phyloP scores from a whole-genome alignment of 2,888 invertebrate genomes.

The Dusona sp. region DNA sequence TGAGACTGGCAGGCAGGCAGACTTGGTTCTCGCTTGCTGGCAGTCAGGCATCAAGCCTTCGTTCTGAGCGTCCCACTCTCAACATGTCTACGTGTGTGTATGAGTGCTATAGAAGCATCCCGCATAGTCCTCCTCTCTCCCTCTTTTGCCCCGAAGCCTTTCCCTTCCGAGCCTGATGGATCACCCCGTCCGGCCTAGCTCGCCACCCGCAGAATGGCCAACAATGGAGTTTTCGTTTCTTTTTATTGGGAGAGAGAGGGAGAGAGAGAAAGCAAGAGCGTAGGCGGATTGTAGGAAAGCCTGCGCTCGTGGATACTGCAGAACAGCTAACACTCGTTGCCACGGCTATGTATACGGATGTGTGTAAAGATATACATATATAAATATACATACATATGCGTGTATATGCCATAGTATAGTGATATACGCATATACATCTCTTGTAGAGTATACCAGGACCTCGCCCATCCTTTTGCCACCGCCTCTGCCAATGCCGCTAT shows the following conservation, averaged over 20 bases:
- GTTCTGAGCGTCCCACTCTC: conserved; percentile 65
- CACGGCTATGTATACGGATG: conserved; percentile 11
- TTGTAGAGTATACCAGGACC: conserved; percentile 52
- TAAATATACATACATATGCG: conserved; percentile 31
- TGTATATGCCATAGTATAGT: conserved; percentile 13
- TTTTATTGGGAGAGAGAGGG: conserved; percentile 80
- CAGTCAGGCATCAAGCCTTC: conserved; percentile 68
- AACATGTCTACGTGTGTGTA: conserved; percentile 26
- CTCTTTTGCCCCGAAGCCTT: conserved; percentile 80
- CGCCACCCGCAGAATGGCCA: conserved; percentile 83
- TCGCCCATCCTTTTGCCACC: conserved; percentile 54
- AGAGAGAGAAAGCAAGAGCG: conserved; percentile 15
- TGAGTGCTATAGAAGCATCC: conserved; percentile 46
- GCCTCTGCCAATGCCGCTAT: conserved; percentile 75
- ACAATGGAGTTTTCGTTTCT: conserved; percentile 83
- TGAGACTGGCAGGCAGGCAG: conserved; percentile 75
- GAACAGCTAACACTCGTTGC: conserved; percentile 58
- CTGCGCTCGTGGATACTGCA: conserved; percentile 54
- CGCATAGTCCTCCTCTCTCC: conserved; percentile 70
- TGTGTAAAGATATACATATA: conserved; percentile 29
- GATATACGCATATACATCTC: conserved; percentile 15
- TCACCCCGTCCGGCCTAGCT: conserved; percentile 79
- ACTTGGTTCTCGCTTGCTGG: conserved; percentile 72
- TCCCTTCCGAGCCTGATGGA: conserved; percentile 82
- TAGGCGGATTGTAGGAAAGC: conserved; percentile 59